A percentile compares a stretch with the other conserved stretches of the same genome.
These are phyloP conservation scores for Tinea pellionella DNA, from an alignment of 2,888 invertebrate genomes.

Conservation along the genomic window DNA sequence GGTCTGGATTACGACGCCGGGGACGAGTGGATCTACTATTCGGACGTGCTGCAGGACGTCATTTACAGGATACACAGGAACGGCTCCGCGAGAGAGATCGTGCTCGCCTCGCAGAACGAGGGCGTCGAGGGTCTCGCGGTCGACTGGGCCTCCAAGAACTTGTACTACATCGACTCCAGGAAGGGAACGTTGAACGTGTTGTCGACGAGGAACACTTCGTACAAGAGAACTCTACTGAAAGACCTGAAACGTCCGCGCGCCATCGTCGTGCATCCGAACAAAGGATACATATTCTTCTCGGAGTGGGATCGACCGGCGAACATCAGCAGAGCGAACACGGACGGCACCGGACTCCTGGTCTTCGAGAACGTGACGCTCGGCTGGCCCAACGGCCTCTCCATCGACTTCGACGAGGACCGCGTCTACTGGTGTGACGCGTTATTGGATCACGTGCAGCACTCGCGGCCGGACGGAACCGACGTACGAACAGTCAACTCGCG, in stretches of 20 bases:
- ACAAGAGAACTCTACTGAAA: conserved; percentile 84
- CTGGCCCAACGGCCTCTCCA: conserved; percentile 97
- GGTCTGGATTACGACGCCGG: conserved; percentile 94
- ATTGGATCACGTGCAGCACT: conserved; percentile 95
- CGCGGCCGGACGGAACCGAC: conserved; percentile 90
- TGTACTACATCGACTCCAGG: conserved; percentile 95
- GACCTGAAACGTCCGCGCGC: conserved; percentile 93
- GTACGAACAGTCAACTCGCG: conserved; percentile 89
- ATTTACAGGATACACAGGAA: conserved; percentile 87
- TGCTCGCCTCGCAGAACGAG: conserved; percentile 95
- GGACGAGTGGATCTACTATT: conserved; percentile 94
- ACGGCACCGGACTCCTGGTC: conserved; percentile 87
- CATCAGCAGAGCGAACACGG: conserved; percentile 91
- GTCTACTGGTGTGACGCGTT: conserved; percentile 98
- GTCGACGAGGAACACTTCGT: conserved; percentile 86
- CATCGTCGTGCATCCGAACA: conserved; percentile 96
- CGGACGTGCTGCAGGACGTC: conserved; percentile 95
- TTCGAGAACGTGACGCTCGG: conserved; percentile 93
- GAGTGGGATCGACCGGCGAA: conserved; percentile 98
- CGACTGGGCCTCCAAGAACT: conserved; percentile 95
- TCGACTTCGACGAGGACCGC: conserved; percentile 88
- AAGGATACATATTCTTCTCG: conserved; percentile 93
- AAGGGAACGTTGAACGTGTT: conserved; percentile 95
- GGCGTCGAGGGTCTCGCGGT: conserved; percentile 96
- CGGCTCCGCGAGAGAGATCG: conserved; percentile 86